phyloP scores from a whole-genome alignment of 2,113 vertebrate genomes.

The human (Homo sapiens) region DNA sequence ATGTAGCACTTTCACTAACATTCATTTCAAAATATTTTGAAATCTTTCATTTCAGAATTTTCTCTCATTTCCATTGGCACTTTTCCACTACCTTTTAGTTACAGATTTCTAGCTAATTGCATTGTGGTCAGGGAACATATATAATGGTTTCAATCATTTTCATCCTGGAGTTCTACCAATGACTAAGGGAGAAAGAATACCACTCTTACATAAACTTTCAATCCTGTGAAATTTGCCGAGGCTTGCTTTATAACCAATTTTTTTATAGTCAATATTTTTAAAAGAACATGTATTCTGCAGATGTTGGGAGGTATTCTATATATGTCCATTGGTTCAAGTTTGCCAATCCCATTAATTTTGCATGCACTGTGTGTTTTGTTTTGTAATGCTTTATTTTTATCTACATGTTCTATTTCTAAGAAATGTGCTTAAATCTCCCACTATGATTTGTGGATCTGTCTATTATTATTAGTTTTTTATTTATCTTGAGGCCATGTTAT shows the following conservation, averaged over 20 bases:
- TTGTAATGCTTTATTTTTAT: background rate
- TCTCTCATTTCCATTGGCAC: background rate
- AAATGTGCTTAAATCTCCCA: background rate
- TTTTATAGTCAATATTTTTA: background rate
- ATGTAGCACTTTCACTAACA: background rate
- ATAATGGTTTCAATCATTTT: background rate
- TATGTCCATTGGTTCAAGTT: background rate
- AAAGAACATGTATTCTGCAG: background rate
- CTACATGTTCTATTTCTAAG: background rate
- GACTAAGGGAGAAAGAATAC: background rate
- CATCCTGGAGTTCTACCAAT: background rate
- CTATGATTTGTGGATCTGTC: background rate
- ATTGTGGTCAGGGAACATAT: background rate
- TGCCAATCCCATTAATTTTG: background rate
- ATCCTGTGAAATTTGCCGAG: background rate
- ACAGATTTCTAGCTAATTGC: background rate
- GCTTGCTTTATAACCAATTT: background rate
- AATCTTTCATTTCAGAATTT: background rate
- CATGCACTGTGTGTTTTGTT: background rate
- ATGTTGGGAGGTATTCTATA: background rate
- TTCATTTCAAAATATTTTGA: conserved; percentile 25
- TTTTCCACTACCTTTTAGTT: background rate
- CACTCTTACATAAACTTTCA: background rate
- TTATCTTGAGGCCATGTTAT: background rate
- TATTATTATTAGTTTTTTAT: conserved; percentile 14